A percentile compares a stretch with the other conserved stretches of the same genome.
These are phyloP conservation scores for Poeciliopsis turrubarensis DNA, from an alignment of 2,113 vertebrate genomes.

Conservation along the genomic window DNA sequence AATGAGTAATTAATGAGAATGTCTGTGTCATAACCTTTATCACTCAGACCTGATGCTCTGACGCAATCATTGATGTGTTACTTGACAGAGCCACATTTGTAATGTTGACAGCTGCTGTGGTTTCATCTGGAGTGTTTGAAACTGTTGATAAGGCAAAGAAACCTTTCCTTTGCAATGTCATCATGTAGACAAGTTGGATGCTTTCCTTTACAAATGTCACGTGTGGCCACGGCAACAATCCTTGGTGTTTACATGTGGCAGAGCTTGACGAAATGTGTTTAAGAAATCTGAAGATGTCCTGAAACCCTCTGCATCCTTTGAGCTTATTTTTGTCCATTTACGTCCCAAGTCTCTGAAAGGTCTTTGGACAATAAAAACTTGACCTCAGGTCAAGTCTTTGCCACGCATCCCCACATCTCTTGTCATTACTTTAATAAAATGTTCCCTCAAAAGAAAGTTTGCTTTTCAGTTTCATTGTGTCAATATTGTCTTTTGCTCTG, in stretches of 20 bases:
- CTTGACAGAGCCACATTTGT: neutral
- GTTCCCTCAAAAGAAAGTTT: neutral
- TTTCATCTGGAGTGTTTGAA: neutral
- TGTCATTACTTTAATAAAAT: neutral
- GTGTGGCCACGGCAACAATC: neutral
- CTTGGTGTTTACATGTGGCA: neutral
- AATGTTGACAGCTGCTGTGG: neutral
- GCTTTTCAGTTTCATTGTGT: too few species aligned
- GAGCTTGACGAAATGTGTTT: neutral
- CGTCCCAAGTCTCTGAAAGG: neutral
- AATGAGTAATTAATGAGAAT: neutral
- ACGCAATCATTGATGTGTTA: constrained; percentile 3
- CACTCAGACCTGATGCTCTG: too few species aligned
- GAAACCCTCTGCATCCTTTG: neutral
- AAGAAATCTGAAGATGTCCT: neutral
- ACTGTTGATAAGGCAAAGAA: neutral
- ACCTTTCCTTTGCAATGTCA: neutral
- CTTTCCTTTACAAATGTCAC: neutral
- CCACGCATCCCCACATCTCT: neutral
- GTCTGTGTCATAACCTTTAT: neutral
- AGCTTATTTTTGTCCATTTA: neutral
- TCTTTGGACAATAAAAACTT: neutral
- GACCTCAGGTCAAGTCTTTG: neutral
- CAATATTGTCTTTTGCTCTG: too few species aligned
- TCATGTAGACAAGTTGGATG: constrained; percentile 3